Base-by-base conservation (phyloP, 2,113 vertebrate genomes). In the Noctilio leporinus region DNA sequence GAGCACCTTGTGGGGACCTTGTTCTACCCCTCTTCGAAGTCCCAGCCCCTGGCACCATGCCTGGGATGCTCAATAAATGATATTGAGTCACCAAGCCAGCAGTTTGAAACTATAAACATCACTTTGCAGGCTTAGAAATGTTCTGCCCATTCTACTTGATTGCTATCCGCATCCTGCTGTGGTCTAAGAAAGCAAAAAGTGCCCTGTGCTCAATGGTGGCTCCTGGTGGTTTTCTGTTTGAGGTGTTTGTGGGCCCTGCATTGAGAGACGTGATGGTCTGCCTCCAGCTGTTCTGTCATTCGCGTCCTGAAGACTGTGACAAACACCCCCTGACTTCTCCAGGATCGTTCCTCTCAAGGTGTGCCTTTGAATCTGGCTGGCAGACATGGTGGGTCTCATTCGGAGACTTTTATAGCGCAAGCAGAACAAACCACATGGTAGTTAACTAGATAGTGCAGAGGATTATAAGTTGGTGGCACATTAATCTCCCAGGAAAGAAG, bases 301-400 rank as follows among this genome's bases (percentile, higher is more conserved):
- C 81, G 59, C 85, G 91, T 93, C 94, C 81, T 96, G 95, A 87
- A 90, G 93, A 57, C 81, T 38, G 51, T 82, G 86, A 77, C 49
- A 35, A 57, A 35, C 90, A 55, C 84, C 64, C 65, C 95, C n/a
- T 57, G 64, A 55, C 90, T 87, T 93, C 81, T 76, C 76, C 81
- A 73, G 33, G 55, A 72, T 92, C 84, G 55, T 84, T 94, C 86
- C 90, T 96, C 85, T 97, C 81, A 76, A 92, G 92, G 84, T 93
- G 65, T 94, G 75, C 38, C 43, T 59, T 94, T 96, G 80, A 90
- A 59, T 81, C 59, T 55, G 65, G 28, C 53, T 64, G 43, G 26
- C 69, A 85, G 47, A 73, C 86, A 73, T 51, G 67, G 47, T 14
- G 33, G n/a, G 24, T 88, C 40, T 91, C 22, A n/a, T 77, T 96